Base-by-base conservation (phyloP, 2,797 vertebrate genomes). In the Danio tinwini region DNA sequence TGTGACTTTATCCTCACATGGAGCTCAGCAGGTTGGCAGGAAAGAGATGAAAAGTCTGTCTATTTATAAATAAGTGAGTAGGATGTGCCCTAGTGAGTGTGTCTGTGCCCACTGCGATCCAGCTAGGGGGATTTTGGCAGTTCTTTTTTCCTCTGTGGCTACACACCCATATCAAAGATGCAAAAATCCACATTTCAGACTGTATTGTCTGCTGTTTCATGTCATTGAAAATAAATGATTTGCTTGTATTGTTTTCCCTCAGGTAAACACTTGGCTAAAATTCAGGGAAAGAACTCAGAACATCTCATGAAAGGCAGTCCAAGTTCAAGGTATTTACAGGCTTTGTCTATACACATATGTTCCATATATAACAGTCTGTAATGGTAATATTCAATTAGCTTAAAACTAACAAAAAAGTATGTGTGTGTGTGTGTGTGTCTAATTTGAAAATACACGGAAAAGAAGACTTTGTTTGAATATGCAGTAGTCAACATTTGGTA, bases 11-110 rank as follows among this genome's bases (percentile, higher is more conserved):
- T 88, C 92, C 92, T 86, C 92, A 92, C 92, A 90, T 91, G 90
- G 92, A 85, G 89, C 90, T 94, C 91, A 90, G 76, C 83, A 67
- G 93, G 94, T 95, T 94, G 96, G 95, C 94, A 90, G 91, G 87
- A 90, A 90, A 89, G 92, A 89, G 93, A 88, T 87, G 92, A 95
- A 94, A 90, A 94, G 92, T 94, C 87, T 90, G 74, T 95, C 95
- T 98, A 96, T 98, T 97, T 98, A 95, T 97, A 96, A 94, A 89
- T 85, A 79, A 87, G 85, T 79, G 67, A 71, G 64, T 62, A 47
- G 70, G 55, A 78, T 74, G 76, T 74, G 77, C 72, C 77, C 61
- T 58, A 74, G 76, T 55, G 81, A 65, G 69, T 58, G 47, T 68
- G 62, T 64, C 12, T 13, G 73, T 76, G 62, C 19, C 84, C 81